These are phyloP conservation scores for Equus przewalskii DNA, from an alignment of 2,113 vertebrate species.

Conservation along the genomic window DNA sequence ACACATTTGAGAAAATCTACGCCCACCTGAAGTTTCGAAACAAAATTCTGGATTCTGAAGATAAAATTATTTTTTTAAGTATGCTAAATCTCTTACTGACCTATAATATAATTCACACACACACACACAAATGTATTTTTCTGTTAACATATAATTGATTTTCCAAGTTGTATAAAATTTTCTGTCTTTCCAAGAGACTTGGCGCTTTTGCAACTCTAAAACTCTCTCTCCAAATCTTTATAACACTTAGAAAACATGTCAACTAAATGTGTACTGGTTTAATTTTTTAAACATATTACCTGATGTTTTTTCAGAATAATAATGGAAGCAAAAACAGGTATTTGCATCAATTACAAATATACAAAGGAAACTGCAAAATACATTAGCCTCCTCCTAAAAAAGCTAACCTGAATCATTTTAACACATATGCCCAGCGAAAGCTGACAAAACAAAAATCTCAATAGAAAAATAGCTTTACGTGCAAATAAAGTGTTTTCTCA, in stretches of 20 bases:
- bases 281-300: neutral
- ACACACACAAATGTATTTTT: neutral
- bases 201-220: conserved; percentile 39
- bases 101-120: neutral
- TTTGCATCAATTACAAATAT: neutral
- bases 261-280: neutral
- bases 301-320: neutral
- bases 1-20: conserved; percentile 22
- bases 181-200: conserved; percentile 60
- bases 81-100: conserved; percentile 63
- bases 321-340: neutral
- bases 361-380: conserved; percentile 2
- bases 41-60: conserved; percentile 42
- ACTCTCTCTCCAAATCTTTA: conserved; percentile 11
- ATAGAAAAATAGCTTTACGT: neutral
- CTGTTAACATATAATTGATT: neutral
- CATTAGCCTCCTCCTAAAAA: neutral
- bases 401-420: neutral
- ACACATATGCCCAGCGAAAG: neutral
- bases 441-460: conserved; percentile 47
- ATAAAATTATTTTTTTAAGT: conserved; percentile 65
- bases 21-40: conserved; percentile 68
- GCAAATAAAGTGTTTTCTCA: neutral
- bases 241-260: conserved; percentile 32
- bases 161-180: conserved; percentile 41